Percentiles rank a stretch among this genome's conserved stretches.
These are phyloP conservation scores for Nematopogon swammerdamellus DNA, from an alignment of 2,888 invertebrate species.

Conservation along the genomic window DNA sequence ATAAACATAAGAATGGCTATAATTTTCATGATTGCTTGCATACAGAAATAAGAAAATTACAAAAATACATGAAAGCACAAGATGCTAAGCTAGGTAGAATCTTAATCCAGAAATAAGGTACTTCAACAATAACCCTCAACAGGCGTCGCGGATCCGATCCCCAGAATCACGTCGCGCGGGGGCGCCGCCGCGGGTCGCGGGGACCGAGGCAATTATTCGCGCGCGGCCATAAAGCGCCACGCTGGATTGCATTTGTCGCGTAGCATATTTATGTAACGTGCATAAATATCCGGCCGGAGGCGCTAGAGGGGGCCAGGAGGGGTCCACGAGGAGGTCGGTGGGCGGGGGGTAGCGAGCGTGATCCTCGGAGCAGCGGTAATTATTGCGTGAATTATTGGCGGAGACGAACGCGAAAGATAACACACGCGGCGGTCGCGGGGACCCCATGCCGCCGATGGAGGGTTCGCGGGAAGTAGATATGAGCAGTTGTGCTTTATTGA, in stretches of 20 bases:
- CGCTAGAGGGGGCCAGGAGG: neutral
- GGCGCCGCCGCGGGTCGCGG: conserved; percentile 6
- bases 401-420: conserved; percentile 31
- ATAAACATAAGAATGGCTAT: too few relatives aligned
- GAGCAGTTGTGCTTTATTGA: neutral
- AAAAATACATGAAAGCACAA: too few relatives aligned
- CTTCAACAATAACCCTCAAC: neutral
- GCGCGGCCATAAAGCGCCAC: conserved; percentile 19
- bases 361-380: conserved; percentile 43
- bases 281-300: conserved; percentile 20
- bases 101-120: neutral
- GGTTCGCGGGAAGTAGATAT: neutral
- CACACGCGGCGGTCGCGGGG: conserved; percentile 22
- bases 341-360: conserved; percentile 31
- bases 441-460: conserved; percentile 1
- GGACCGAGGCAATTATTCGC: conserved; percentile 28
- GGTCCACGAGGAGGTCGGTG: neutral
- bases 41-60: too few relatives aligned
- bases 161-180: neutral
- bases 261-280: conserved; percentile 31
- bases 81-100: too few relatives aligned
- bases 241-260: conserved; percentile 28
- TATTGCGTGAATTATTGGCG: conserved; percentile 55
- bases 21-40: too few relatives aligned
- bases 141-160: neutral